phyloP scores from a whole-genome alignment of 2,797 vertebrate species.

The Brachyrhaphis roseni region DNA sequence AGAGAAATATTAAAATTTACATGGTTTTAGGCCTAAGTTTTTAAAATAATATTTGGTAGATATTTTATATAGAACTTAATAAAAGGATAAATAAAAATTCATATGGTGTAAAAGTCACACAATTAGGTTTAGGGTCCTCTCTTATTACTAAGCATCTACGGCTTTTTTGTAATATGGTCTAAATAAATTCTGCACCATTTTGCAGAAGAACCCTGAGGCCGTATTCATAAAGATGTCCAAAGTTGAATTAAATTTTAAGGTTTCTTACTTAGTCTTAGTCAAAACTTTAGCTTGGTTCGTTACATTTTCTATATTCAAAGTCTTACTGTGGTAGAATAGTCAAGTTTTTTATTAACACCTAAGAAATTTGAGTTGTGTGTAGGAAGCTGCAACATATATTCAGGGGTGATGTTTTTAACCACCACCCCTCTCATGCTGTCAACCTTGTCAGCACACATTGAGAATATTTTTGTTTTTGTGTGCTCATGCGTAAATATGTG shows the following conservation, averaged over 20 bases:
- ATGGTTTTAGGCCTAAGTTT: background rate
- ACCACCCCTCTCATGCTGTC: slow-evolving; percentile 17
- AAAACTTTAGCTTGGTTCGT: background rate
- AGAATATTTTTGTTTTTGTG: slow-evolving; percentile 21
- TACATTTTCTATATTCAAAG: background rate
- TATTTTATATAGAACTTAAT: background rate
- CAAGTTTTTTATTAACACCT: background rate
- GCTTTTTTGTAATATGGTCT: background rate
- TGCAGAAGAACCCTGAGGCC: slow-evolving; percentile 39
- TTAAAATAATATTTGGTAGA: background rate
- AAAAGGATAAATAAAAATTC: background rate
- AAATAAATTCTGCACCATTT: slow-evolving; percentile 10
- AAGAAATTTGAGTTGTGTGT: background rate
- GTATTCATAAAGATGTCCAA: slow-evolving; percentile 36
- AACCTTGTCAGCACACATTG: background rate
- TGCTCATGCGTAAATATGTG: slow-evolving; percentile 17
- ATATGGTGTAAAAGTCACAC: background rate
- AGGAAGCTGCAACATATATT: slow-evolving; percentile 8
- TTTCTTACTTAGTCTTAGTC: background rate
- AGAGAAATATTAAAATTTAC: background rate
- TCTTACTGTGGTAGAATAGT: background rate
- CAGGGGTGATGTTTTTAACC: slow-evolving; percentile 65
- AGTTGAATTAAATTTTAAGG: slow-evolving; percentile 11
- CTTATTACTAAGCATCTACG: too few species aligned
- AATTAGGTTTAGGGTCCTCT: background rate